A percentile compares a stretch with the other conserved stretches of the same genome.
phyloP scores from a whole-genome alignment of 2,797 vertebrate genomes.

The Ataeniobius toweri region DNA sequence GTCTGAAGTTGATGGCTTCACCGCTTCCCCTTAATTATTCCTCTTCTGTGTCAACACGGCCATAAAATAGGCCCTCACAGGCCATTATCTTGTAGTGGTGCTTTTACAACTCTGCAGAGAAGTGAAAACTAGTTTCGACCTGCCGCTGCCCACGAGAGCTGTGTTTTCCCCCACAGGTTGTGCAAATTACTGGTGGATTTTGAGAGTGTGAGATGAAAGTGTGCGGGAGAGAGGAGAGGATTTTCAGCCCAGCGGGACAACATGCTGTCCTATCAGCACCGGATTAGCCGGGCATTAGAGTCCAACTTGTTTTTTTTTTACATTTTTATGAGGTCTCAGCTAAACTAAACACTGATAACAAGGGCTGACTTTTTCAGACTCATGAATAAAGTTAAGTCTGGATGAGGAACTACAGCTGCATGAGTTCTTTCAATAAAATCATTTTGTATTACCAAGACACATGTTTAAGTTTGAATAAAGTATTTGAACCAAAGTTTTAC shows the following conservation, averaged over 20 bases:
- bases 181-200: constrained; percentile 47
- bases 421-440: constrained; percentile 20
- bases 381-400: constrained; percentile 55
- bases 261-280: constrained; percentile 53
- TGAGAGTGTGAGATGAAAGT: constrained; percentile 54
- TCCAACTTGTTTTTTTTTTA: constrained; percentile 45
- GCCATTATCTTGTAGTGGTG: constrained; percentile 67
- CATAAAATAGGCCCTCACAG: constrained; percentile 56
- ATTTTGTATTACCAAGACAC: background rate
- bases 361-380: constrained; percentile 40
- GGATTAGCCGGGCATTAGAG: constrained; percentile 68
- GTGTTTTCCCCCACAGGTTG: constrained; percentile 57
- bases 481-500: background rate
- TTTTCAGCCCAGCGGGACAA: constrained; percentile 50
- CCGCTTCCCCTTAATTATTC: constrained; percentile 60
- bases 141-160: constrained; percentile 33
- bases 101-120: constrained; percentile 59
- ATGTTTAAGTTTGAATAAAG: background rate
- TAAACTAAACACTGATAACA: constrained; percentile 64
- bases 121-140: constrained; percentile 53
- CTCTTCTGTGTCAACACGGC: constrained; percentile 62
- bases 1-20: constrained; percentile 43
- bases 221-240: constrained; percentile 43
- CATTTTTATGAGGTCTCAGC: constrained; percentile 67
- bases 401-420: constrained; percentile 40